These are phyloP conservation scores for Nemopilema nomurai DNA, from an alignment of 30 jellyfish, hydroid and myxozoan species.

Conservation along the genomic window DNA sequence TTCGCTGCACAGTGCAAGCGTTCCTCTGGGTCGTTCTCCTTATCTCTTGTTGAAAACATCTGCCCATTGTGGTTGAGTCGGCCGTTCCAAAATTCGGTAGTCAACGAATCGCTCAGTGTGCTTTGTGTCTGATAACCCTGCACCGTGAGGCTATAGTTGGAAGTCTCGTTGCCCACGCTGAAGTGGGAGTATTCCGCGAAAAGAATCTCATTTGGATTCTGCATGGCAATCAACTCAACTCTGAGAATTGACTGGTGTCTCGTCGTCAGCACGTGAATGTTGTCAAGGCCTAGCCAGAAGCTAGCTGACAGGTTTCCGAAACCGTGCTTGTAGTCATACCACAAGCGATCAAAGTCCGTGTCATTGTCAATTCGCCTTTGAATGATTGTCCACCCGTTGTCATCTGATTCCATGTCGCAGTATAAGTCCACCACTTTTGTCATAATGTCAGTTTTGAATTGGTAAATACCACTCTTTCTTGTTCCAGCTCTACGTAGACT, in stretches of 20 bases:
- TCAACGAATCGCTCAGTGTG: background rate
- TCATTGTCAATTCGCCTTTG: slow-evolving; percentile 1
- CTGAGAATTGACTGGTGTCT: background rate
- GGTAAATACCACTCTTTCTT: background rate
- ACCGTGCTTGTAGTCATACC: slow-evolving; percentile 4
- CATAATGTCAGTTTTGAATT: background rate
- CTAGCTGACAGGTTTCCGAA: background rate
- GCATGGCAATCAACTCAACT: background rate
- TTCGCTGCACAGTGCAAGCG: background rate
- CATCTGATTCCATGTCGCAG: background rate
- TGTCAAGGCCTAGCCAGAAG: slow-evolving; percentile 6
- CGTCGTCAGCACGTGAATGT: background rate
- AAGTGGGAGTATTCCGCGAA: background rate
- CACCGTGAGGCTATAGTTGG: background rate
- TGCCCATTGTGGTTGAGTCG: background rate
- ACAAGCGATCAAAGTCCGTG: slow-evolving; percentile 3
- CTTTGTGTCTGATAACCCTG: background rate
- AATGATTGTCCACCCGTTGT: background rate
- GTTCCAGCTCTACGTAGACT: background rate
- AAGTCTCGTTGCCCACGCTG: background rate
- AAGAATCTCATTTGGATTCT: background rate
- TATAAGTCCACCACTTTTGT: background rate
- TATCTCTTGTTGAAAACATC: slow-evolving; percentile 6
- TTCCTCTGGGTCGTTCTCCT: slow-evolving; percentile 1
- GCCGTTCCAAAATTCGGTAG: background rate